These are phyloP conservation scores for Drosophila prosaltans DNA, from an alignment of 1,140 invertebrate genomes.

Conservation along the genomic window DNA sequence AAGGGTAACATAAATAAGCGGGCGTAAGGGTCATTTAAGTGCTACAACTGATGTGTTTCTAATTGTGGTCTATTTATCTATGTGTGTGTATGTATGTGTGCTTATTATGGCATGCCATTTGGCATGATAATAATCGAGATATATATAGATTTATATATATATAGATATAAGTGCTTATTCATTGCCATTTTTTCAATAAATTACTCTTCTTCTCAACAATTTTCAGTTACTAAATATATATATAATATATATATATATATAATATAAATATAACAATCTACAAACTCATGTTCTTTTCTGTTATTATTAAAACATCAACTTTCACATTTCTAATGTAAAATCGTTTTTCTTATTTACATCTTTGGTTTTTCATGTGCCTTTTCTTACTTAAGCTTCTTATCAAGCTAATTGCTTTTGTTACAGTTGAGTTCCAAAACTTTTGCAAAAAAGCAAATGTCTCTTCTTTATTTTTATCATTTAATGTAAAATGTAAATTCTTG, in stretches of 20 bases:
- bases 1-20: background rate
- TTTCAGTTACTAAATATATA: too few species aligned
- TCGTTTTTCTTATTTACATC: background rate
- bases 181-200: background rate
- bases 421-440: background rate
- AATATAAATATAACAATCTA: too few species aligned
- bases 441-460: background rate
- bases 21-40: background rate
- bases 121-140: background rate
- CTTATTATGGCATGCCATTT: conserved; percentile 3
- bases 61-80: background rate
- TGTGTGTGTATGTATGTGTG: background rate
- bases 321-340: too few species aligned
- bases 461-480: conserved; percentile 52
- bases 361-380: background rate
- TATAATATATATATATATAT: too few species aligned
- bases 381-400: background rate
- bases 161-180: background rate
- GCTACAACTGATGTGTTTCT: conserved; percentile 8
- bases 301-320: too few species aligned
- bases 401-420: conserved; percentile 4
- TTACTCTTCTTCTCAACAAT: too few species aligned
- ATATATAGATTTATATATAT: background rate
- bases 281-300: too few species aligned
- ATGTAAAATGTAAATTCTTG: conserved; percentile 45